Conservation (phyloP, 1,140 invertebrate species). For the Hycleus cichorii region DNA sequence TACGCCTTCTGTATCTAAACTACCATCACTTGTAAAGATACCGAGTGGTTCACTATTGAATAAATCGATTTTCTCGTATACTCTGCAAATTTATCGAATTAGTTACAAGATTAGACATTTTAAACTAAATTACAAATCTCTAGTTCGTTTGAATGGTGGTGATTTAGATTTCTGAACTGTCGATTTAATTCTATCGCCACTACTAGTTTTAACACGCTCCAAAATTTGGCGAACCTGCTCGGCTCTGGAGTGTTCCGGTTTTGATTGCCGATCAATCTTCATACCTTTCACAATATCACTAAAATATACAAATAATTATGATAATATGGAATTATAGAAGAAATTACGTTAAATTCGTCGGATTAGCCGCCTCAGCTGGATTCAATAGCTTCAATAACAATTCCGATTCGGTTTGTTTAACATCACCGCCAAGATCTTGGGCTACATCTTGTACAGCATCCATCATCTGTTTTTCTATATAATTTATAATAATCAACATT, state of each 20-base stretch:
- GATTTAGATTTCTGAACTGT: neutral
- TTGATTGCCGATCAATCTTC: conserved; percentile 58
- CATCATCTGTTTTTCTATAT: conserved; percentile 41
- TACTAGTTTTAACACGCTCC: neutral
- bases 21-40: conserved; percentile 47
- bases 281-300: conserved; percentile 65
- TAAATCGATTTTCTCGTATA: conserved; percentile 44
- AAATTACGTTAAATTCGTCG: conserved; percentile 21
- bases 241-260: conserved; percentile 32
- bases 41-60: conserved; percentile 50
- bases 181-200: no score
- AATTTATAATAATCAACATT: conserved; percentile 12
- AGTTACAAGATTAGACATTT: neutral
- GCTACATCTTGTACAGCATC: conserved; percentile 64
- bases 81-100: conserved; percentile 13
- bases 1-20: conserved; percentile 35
- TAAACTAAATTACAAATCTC: neutral
- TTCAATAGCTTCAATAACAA: conserved; percentile 59
- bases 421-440: conserved; percentile 53
- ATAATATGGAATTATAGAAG: neutral
- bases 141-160: neutral
- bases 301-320: conserved; percentile 31
- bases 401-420: conserved; percentile 63
- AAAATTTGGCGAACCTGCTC: conserved; percentile 33
- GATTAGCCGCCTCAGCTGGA: conserved; percentile 12